Evolutionary conservation across 2,113 vertebrate genomes (phyloP), one percentile per base, ranked within the genome.

Genomic region (Polypterus senegalus): DNA sequence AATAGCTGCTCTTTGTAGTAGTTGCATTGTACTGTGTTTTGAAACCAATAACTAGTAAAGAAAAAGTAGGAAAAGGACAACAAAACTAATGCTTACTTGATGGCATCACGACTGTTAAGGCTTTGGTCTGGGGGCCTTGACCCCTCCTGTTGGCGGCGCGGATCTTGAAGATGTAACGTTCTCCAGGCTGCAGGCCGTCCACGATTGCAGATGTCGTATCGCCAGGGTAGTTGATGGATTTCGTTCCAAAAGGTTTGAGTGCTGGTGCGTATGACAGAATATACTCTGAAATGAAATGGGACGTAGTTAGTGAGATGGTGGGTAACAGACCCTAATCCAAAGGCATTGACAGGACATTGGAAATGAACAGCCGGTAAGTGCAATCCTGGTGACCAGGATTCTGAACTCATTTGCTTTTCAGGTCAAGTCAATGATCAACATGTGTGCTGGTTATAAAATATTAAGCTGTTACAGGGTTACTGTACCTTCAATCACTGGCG

Each of bases 161-260:
- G 44, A 99, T 93, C 83, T 96, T 98, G 80, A 99, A 99, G 79
- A 98, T 87, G 75, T 97, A 99, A 59, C 92, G 90, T 48, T 97
- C 93, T 45, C 96, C 93, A 1, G 93, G 91, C 69, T 86, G 88
- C 61, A 99, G 87, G 60, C 88, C 91, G 3, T 97, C 92, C 71
- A 99, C 79, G 48, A 86, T 86, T 74, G 92, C 90, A 63, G 93
- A 90, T 7, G 85, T 90, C 51, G 76, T 84, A 70, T 83, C 88
- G 74, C 91, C 88, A 54, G 86, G 79, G 65, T 92, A 92, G 45
- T 89, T 91, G 69, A 92, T 71, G 69, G 87, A 92, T 84, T 98
- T 98, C 70, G 91, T 90, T 77, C 95, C 92, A 71, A 99, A 99
- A 3, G 95, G 95, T 76, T 93, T 93, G 84, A 94, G 89, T 70